Evolutionary conservation across 2,797 vertebrate genomes (phyloP), one percentile per base, ranked within the genome.

Genomic region (Alcedo atthis): DNA sequence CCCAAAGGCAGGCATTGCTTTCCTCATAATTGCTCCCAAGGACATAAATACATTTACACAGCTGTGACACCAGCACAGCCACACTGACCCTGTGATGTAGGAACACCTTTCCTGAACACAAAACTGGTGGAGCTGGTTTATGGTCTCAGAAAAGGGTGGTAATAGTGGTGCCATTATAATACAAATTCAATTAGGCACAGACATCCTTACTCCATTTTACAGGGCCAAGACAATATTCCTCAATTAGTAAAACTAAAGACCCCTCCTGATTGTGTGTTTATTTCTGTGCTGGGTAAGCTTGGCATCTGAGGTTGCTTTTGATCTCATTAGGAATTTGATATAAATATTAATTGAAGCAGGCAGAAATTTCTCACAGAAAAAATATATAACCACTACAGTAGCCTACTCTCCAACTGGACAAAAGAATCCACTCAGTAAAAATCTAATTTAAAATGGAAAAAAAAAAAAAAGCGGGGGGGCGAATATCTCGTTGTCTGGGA

Each of bases 1-100:
- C 54, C 9, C 58, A 14, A 13, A 43, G 4, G 3, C n/a, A 21
- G 42, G 13, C 0, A 17, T 3, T 14, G 12, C 12, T 58, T 32
- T 35, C 40, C 32, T 78, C 0, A 0, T 9, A 14, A n/a, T 53
- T 6, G 5, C 5, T 75, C 18, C 42, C 19, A 49, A 12, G 28
- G 32, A n/a, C 6, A 1, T 14, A 21, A 63, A 12, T 0, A 0
- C 9, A 1, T 46, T 78, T 33, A 14, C 46, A 0, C 0, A 28
- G 42, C 2, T 4, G 8, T 6, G 30, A 9, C 16, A 12, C 10
- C 1, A 2, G 25, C 3, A 2, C 49, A 28, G 35, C 32, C 5
- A 1, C 25, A 20, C 42, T 1, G 0, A 19, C 24, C 67, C 67
- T 70, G 42, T 45, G n/a, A 2, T 0, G 1, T 17, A 57, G 40